Conservation (phyloP, 2,888 invertebrate genomes). For the Stenodema calcarata region DNA sequence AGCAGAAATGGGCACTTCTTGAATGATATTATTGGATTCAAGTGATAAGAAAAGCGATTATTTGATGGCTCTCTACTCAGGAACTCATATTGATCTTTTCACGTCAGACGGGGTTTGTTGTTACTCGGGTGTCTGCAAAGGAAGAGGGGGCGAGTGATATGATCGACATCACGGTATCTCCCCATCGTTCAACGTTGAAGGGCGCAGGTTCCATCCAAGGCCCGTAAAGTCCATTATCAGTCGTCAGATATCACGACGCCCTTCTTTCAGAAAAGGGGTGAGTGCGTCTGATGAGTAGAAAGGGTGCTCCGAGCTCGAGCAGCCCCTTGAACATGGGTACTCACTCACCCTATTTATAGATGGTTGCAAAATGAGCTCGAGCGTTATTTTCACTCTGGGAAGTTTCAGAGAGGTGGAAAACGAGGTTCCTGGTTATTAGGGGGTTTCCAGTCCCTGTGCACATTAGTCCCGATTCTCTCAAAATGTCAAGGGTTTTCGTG, state of each 20-base stretch:
- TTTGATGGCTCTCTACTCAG: background rate
- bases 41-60: background rate
- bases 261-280: background rate
- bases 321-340: background rate
- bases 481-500: background rate
- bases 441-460: background rate
- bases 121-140: background rate
- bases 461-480: background rate
- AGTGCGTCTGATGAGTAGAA: background rate
- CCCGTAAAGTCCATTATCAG: conserved; percentile 18
- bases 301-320: background rate
- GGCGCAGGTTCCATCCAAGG: background rate
- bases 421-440: background rate
- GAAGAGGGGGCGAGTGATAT: conserved; percentile 1
- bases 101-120: background rate
- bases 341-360: background rate
- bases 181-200: conserved; percentile 22
- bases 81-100: background rate
- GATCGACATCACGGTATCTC: conserved; percentile 34
- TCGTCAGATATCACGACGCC: background rate
- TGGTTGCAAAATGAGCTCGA: background rate
- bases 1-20: too few relatives aligned
- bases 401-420: background rate
- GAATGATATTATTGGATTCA: background rate
- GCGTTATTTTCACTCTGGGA: background rate